A percentile compares a stretch with the other conserved stretches of the same genome.
Evolutionary conservation across 2,113 vertebrate genomes (phyloP).

Genomic region (Corvus cornix): DNA sequence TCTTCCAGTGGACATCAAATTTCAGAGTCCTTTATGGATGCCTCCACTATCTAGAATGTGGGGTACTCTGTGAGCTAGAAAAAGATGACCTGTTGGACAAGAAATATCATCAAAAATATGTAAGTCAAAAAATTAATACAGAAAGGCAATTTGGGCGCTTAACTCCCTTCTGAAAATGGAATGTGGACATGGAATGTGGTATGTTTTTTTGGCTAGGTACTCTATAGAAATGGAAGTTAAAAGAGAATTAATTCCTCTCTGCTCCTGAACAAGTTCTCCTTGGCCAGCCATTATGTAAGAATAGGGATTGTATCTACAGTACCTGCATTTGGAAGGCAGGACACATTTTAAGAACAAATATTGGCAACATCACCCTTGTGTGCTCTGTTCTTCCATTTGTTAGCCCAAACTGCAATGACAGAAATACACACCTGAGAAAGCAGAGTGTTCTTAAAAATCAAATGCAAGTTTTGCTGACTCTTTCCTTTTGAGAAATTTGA

Average conservation of each 20-base stretch:
- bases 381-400: neutral
- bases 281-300: neutral
- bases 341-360: neutral
- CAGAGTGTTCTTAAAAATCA: neutral
- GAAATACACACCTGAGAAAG: neutral
- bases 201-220: neutral
- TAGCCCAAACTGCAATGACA: neutral
- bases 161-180: neutral
- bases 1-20: neutral
- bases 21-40: neutral
- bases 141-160: neutral
- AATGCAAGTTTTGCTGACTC: neutral
- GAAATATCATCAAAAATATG: neutral
- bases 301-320: neutral
- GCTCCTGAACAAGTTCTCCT: neutral
- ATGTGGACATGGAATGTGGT: neutral
- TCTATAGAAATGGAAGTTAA: neutral
- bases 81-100: neutral
- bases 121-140: neutral
- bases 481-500: neutral
- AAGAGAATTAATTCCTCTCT: neutral
- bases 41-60: neutral
- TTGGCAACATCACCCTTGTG: accelerated
- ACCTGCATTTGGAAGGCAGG: neutral
- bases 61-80: neutral